Evolutionary conservation across 2,113 vertebrate genomes (phyloP).

Genomic region (Actinemys pallida): DNA sequence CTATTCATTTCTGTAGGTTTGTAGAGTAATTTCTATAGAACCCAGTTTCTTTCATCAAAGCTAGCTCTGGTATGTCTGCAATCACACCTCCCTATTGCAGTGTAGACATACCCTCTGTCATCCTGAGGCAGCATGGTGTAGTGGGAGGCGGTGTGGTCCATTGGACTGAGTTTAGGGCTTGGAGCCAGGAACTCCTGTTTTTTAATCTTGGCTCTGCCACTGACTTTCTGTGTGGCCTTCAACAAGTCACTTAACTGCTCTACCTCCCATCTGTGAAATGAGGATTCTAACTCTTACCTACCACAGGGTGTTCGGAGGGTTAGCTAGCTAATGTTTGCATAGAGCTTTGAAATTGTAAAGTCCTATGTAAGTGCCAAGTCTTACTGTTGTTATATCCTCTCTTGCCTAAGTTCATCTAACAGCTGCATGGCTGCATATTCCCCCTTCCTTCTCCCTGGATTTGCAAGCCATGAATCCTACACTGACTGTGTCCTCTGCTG

Average conservation of each 20-base stretch:
- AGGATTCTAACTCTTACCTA: neutral
- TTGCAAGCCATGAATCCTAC: neutral
- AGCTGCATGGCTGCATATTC: neutral
- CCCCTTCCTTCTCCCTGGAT: neutral
- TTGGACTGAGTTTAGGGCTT: neutral
- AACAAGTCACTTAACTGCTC: neutral
- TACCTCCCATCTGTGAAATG: neutral
- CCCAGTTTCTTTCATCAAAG: neutral
- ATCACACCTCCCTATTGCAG: neutral
- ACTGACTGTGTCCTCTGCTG: neutral
- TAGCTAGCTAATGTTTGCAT: neutral
- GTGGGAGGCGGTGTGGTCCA: neutral
- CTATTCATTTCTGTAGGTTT: neutral
- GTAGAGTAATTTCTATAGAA: neutral
- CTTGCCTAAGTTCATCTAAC: neutral
- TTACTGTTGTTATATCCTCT: neutral
- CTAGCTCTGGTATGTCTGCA: neutral
- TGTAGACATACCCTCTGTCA: neutral
- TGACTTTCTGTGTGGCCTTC: neutral
- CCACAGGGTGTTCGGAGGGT: neutral
- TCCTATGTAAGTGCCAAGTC: neutral
- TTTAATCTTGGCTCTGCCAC: neutral
- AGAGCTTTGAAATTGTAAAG: neutral
- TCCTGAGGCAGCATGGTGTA: neutral
- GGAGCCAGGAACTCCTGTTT: neutral